These are phyloP conservation scores for Lamellibrachia luymesi DNA, from an alignment of 1,140 invertebrate species.

Conservation along the genomic window DNA sequence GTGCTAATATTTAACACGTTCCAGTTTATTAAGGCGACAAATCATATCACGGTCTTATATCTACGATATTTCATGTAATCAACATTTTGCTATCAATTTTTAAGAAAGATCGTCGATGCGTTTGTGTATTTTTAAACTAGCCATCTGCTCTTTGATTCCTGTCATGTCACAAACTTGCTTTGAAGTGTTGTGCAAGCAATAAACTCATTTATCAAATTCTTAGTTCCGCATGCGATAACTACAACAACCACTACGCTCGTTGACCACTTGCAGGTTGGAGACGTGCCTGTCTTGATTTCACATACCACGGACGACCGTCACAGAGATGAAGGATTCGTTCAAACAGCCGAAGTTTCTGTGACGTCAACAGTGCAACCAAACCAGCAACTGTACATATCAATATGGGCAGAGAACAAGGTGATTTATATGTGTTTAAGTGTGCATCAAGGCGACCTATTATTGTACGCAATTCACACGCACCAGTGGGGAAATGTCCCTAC, in stretches of 20 bases:
- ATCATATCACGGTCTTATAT: too few relatives aligned
- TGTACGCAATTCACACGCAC: background rate
- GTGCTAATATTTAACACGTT: too few relatives aligned
- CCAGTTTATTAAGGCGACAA: too few relatives aligned
- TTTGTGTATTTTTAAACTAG: too few relatives aligned
- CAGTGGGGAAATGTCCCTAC: background rate
- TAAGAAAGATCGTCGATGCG: too few relatives aligned
- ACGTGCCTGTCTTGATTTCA: background rate
- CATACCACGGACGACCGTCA: background rate
- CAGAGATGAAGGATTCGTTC: background rate
- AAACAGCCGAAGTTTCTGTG: background rate
- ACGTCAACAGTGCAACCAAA: background rate
- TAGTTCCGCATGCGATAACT: background rate
- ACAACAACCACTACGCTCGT: background rate
- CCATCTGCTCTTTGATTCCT: too few relatives aligned
- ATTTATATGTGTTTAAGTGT: background rate
- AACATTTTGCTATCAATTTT: too few relatives aligned
- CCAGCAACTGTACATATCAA: background rate
- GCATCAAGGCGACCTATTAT: background rate
- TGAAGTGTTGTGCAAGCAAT: too few relatives aligned
- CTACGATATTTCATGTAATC: too few relatives aligned
- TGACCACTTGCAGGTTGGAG: background rate
- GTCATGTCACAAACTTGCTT: too few relatives aligned
- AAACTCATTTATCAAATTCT: too few relatives aligned
- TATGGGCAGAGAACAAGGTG: conserved; percentile 15